Percentiles rank a stretch among this genome's conserved stretches.
These are phyloP conservation scores for Drosophila anomalata DNA, from an alignment of 2,888 invertebrate species.

Conservation along the genomic window DNA sequence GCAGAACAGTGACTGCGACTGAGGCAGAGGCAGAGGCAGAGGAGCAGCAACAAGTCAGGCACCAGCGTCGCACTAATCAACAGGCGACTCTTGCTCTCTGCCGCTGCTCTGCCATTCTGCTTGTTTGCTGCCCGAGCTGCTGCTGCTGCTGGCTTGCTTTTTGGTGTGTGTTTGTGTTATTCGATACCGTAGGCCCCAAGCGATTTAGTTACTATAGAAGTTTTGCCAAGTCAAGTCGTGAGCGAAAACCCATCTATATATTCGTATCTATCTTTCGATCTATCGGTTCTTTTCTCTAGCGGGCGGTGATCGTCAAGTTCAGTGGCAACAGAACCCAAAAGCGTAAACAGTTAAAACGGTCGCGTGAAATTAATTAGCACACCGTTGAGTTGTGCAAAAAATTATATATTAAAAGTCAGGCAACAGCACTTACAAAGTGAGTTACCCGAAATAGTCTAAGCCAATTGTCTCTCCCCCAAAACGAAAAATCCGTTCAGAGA, in stretches of 20 bases:
- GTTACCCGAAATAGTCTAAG: slow-evolving; percentile 34
- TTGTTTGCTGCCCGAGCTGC: slow-evolving; percentile 1
- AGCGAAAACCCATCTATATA: slow-evolving; percentile 24
- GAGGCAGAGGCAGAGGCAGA: background rate
- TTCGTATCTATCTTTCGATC: background rate
- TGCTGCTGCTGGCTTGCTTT: slow-evolving; percentile 45
- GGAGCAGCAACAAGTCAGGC: slow-evolving; percentile 36
- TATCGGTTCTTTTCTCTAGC: slow-evolving; percentile 13
- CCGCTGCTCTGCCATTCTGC: slow-evolving; percentile 17
- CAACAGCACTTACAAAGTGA: slow-evolving; percentile 45
- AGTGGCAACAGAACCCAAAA: slow-evolving; percentile 23
- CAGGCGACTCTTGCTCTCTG: slow-evolving; percentile 48
- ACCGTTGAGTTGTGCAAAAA: slow-evolving; percentile 15
- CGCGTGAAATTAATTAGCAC: slow-evolving; percentile 49
- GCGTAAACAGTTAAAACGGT: slow-evolving; percentile 49
- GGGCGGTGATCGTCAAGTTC: slow-evolving; percentile 39
- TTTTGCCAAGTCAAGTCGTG: slow-evolving; percentile 80
- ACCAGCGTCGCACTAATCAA: slow-evolving; percentile 43
- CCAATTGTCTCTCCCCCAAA: background rate
- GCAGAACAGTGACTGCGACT: background rate
- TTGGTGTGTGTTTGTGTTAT: slow-evolving; percentile 71
- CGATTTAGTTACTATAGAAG: slow-evolving; percentile 81
- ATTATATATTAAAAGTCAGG: background rate
- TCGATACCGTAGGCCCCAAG: slow-evolving; percentile 71
- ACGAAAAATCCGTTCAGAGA: slow-evolving; percentile 33